phyloP scores from a whole-genome alignment of 2,797 vertebrate species.

The Galago senegalensis region DNA sequence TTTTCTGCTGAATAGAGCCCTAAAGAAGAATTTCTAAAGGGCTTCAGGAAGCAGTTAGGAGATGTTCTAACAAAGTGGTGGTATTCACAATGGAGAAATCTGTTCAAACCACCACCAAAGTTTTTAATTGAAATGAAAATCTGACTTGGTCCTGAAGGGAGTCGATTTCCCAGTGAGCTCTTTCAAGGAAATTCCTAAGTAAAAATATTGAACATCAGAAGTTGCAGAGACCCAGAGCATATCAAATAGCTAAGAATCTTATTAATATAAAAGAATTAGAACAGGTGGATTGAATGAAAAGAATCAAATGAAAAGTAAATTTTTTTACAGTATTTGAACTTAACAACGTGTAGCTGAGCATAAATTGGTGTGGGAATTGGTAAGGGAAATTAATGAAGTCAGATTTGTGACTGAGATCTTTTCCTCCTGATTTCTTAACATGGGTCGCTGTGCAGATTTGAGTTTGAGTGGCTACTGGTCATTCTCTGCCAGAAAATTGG shows the following conservation, averaged over 20 bases:
- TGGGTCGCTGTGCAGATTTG: too few species aligned
- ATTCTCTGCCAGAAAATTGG: background rate
- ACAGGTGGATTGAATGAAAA: background rate
- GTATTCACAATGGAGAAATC: background rate
- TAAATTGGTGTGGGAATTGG: background rate
- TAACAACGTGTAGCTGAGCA: background rate
- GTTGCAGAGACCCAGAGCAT: background rate
- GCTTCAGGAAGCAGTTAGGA: background rate
- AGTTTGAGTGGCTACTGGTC: background rate
- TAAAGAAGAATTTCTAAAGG: constrained; percentile 20
- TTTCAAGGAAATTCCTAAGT: constrained; percentile 33
- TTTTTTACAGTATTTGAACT: background rate
- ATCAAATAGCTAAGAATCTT: constrained; percentile 30
- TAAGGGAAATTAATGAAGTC: background rate
- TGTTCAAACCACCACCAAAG: constrained; percentile 66
- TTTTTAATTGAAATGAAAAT: constrained; percentile 65
- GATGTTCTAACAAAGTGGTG: background rate
- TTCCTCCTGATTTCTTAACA: background rate
- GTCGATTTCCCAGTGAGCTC: background rate
- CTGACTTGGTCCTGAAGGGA: background rate
- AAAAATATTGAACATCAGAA: constrained; percentile 37
- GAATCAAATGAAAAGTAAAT: background rate
- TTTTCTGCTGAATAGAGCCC: constrained; percentile 45
- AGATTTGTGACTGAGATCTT: background rate
- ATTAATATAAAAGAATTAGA: constrained; percentile 39